Evolutionary conservation across 2,797 vertebrate species (phyloP).

Genomic region (Pempheris klunzingeri): DNA sequence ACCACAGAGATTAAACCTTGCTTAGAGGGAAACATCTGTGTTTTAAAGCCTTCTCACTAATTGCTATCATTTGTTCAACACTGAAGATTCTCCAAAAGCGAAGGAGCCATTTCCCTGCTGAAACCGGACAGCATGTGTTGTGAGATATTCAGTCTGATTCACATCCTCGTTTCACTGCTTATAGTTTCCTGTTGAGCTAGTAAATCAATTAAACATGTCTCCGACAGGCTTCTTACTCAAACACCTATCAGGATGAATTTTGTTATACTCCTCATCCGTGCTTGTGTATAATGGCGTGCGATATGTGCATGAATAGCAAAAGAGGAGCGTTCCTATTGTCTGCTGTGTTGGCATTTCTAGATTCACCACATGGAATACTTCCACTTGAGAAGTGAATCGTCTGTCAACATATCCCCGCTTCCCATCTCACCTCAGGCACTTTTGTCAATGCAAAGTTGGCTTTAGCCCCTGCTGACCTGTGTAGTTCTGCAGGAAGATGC

Average conservation of each 20-base stretch:
- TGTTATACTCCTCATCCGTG: conserved; percentile 6
- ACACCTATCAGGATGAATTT: conserved; percentile 42
- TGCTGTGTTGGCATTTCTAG: conserved; percentile 59
- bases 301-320: conserved; percentile 31
- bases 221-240: conserved; percentile 31
- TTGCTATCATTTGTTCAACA: conserved; percentile 55
- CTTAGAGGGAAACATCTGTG: conserved; percentile 32
- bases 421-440: conserved; percentile 67
- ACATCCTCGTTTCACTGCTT: conserved; percentile 17
- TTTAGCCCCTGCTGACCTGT: conserved; percentile 77
- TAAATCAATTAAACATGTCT: conserved; percentile 55
- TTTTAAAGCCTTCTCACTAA: conserved; percentile 42
- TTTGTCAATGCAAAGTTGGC: conserved; percentile 72
- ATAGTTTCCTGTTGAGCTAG: conserved; percentile 20
- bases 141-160: conserved; percentile 31
- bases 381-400: conserved; percentile 64
- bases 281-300: not conserved
- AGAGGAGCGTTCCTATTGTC: conserved; percentile 28
- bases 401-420: conserved; percentile 66
- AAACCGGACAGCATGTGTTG: conserved; percentile 4
- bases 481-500: conserved; percentile 68
- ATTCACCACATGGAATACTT: conserved; percentile 62
- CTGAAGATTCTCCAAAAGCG: conserved; percentile 22
- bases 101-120: conserved; percentile 22
- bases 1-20: conserved; percentile 17